Evolutionary conservation across 2,888 invertebrate species (phyloP).

Genomic region (Junonia oenone): DNA sequence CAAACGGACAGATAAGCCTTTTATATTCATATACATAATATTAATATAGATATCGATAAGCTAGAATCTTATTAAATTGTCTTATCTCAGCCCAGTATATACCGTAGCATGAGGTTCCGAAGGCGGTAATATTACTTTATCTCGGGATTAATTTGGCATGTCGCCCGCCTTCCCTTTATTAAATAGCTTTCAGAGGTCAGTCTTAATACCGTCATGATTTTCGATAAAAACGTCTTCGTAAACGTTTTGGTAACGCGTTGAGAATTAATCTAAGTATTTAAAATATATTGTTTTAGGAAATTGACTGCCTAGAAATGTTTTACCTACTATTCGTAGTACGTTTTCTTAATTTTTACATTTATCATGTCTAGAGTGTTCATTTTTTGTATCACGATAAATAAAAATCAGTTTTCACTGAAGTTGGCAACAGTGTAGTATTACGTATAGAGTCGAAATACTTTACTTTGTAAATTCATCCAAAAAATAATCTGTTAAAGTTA

Average conservation of each 20-base stretch:
- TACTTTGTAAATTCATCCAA: too few species aligned
- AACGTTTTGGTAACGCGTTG: background rate
- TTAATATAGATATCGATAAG: background rate
- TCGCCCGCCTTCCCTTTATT: slow-evolving; percentile 27
- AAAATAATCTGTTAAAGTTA: too few species aligned
- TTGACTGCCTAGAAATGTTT: too few species aligned
- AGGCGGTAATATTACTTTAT: slow-evolving; percentile 21
- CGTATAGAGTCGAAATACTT: too few species aligned
- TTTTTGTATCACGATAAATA: too few species aligned
- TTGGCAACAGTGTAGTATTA: too few species aligned
- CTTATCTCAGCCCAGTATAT: background rate
- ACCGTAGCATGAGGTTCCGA: background rate
- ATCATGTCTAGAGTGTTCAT: too few species aligned
- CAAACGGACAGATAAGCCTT: too few species aligned
- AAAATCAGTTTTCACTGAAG: too few species aligned
- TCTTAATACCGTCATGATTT: slow-evolving; percentile 1
- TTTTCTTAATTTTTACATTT: too few species aligned
- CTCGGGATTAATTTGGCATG: slow-evolving; percentile 29
- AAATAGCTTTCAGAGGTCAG: slow-evolving; percentile 24
- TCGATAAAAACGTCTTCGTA: background rate
- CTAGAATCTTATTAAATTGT: background rate
- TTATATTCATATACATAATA: background rate
- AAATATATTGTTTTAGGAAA: too few species aligned
- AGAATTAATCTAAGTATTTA: background rate
- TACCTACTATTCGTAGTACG: too few species aligned